Percentiles rank a stretch among this genome's conserved stretches.
Evolutionary conservation across 2,113 vertebrate genomes (phyloP).

Genomic region (Eublepharis macularius): DNA sequence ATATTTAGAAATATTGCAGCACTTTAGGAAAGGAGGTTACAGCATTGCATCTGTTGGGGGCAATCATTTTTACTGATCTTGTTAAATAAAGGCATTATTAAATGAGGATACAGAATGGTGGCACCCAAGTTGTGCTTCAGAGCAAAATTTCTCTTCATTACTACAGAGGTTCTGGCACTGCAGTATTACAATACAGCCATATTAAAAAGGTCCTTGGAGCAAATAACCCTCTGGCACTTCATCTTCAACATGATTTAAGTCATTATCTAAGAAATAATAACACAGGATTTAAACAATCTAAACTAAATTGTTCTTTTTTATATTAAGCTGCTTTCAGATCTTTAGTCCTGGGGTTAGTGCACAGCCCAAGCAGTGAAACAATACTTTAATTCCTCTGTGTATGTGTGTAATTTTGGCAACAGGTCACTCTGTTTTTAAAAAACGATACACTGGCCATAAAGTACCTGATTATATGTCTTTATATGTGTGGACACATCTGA

Average conservation of each 20-base stretch:
- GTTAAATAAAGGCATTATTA: constrained; percentile 59
- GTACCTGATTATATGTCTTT: constrained; percentile 28
- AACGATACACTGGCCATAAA: not conserved
- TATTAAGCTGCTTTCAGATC: constrained; percentile 38
- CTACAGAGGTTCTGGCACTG: constrained; percentile 71
- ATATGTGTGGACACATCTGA: not conserved
- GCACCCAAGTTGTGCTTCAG: constrained; percentile 68
- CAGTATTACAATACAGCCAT: constrained; percentile 82
- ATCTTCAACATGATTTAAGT: constrained; percentile 40
- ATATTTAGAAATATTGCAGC: constrained; percentile 15
- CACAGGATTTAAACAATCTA: constrained; percentile 39
- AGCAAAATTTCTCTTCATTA: constrained; percentile 58
- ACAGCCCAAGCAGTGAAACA: not conserved
- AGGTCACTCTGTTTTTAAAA: constrained; percentile 55
- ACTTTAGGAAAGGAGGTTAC: constrained; percentile 20
- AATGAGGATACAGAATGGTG: constrained; percentile 57
- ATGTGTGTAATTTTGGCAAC: constrained; percentile 61
- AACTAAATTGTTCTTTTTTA: constrained; percentile 22
- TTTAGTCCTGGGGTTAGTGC: constrained; percentile 7
- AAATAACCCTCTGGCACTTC: constrained; percentile 65
- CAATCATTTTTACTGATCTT: constrained; percentile 49
- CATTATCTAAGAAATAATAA: constrained; percentile 43
- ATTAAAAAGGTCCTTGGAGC: constrained; percentile 79
- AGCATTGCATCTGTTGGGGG: constrained; percentile 41
- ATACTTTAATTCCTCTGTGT: constrained; percentile 10